Evolutionary conservation across 2,113 vertebrate genomes (phyloP).

Genomic region (Tympanuchus pallidicinctus): DNA sequence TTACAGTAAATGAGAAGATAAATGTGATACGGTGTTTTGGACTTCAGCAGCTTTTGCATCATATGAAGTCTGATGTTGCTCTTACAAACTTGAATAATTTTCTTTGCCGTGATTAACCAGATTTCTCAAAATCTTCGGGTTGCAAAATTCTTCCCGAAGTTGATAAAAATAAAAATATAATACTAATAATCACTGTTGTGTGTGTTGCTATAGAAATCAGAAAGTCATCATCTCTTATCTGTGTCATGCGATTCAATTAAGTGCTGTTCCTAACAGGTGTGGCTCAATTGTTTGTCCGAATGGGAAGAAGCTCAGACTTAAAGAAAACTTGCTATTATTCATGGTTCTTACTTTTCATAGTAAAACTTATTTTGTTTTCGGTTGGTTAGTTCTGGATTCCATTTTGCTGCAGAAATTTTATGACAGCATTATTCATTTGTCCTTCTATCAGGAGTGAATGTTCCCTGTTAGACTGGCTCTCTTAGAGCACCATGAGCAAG

Average conservation of each 20-base stretch:
- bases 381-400: background rate
- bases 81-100: background rate
- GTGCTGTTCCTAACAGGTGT: background rate
- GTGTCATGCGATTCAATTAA: background rate
- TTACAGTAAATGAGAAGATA: too few relatives aligned
- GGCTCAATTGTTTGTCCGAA: background rate
- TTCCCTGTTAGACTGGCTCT: background rate
- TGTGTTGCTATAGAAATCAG: background rate
- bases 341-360: background rate
- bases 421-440: background rate
- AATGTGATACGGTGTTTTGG: fast-evolving
- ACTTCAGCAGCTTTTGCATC: background rate
- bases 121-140: background rate
- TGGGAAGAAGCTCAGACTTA: background rate
- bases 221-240: background rate
- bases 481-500: background rate
- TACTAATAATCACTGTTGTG: background rate
- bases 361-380: background rate
- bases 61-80: background rate
- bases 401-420: background rate
- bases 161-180: background rate
- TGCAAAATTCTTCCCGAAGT: background rate
- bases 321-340: background rate
- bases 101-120: background rate
- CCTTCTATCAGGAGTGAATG: background rate